phyloP scores from a whole-genome alignment of 1,140 invertebrate species.

The Drosophila baimaii region DNA sequence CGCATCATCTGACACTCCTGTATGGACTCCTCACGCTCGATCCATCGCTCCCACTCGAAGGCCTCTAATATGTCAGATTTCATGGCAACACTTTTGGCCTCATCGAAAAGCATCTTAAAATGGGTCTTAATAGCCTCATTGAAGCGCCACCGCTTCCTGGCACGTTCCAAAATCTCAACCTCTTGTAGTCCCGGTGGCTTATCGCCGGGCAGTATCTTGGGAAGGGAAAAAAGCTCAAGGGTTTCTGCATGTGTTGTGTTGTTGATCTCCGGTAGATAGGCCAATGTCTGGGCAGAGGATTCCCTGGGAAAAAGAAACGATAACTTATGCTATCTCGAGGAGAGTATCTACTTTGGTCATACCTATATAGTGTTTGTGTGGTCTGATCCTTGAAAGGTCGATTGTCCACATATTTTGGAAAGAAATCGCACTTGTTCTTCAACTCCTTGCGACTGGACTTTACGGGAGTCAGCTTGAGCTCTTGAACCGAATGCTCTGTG shows the following conservation, averaged over 20 bases:
- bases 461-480: slow-evolving; percentile 48
- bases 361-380: slow-evolving; percentile 80
- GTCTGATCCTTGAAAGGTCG: slow-evolving; percentile 61
- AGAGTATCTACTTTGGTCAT: not conserved
- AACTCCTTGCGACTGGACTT: slow-evolving; percentile 43
- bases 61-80: slow-evolving; percentile 66
- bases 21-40: slow-evolving; percentile 85
- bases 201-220: slow-evolving; percentile 60
- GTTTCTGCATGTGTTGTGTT: slow-evolving; percentile 60
- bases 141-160: slow-evolving; percentile 74
- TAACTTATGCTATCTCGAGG: no score
- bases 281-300: slow-evolving; percentile 89
- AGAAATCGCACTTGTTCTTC: slow-evolving; percentile 65
- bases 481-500: slow-evolving; percentile 22
- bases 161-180: slow-evolving; percentile 75
- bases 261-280: slow-evolving; percentile 87
- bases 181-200: slow-evolving; percentile 74
- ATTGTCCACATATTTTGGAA: slow-evolving; percentile 51
- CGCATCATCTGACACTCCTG: slow-evolving; percentile 86
- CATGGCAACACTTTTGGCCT: slow-evolving; percentile 32
- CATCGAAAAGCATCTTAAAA: slow-evolving; percentile 36
- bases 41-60: slow-evolving; percentile 83
- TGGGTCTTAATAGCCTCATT: slow-evolving; percentile 61
- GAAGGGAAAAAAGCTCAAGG: slow-evolving; percentile 70
- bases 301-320: slow-evolving; percentile 84